Evolutionary conservation across 1,140 invertebrate genomes (phyloP).

Genomic region (Telenomus remus): DNA sequence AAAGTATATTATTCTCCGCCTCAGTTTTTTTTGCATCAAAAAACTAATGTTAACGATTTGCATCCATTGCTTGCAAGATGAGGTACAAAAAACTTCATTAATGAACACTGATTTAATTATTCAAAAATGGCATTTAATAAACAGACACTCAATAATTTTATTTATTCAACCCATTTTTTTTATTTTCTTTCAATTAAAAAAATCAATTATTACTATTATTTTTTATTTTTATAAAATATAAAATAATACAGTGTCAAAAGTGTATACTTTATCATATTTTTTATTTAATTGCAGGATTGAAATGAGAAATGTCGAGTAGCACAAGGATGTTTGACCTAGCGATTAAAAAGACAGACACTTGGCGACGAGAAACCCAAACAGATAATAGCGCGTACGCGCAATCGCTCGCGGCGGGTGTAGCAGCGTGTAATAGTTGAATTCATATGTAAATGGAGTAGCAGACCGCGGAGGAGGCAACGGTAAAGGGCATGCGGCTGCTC

Average conservation of each 20-base stretch:
- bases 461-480: constrained; percentile 54
- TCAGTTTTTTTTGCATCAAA: constrained; percentile 33
- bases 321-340: background rate
- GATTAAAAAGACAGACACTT: constrained; percentile 29
- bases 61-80: constrained; percentile 22
- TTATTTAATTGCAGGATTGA: background rate
- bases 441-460: constrained; percentile 71
- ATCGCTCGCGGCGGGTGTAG: constrained; percentile 49
- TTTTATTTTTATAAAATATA: too few species aligned
- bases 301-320: background rate
- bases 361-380: constrained; percentile 16
- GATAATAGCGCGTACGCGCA: constrained; percentile 30
- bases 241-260: too few species aligned
- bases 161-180: too few species aligned
- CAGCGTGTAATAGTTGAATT: constrained; percentile 71
- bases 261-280: too few species aligned
- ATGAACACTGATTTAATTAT: background rate
- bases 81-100: constrained; percentile 17
- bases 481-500: constrained; percentile 35
- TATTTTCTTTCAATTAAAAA: too few species aligned
- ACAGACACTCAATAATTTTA: too few species aligned
- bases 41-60: constrained; percentile 25
- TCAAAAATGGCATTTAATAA: background rate
- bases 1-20: constrained; percentile 29
- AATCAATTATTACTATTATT: too few species aligned